Evolutionary conservation across 2,888 invertebrate species (phyloP), one percentile per base, ranked within the genome.

Genomic region (Heliconius charithonia): DNA sequence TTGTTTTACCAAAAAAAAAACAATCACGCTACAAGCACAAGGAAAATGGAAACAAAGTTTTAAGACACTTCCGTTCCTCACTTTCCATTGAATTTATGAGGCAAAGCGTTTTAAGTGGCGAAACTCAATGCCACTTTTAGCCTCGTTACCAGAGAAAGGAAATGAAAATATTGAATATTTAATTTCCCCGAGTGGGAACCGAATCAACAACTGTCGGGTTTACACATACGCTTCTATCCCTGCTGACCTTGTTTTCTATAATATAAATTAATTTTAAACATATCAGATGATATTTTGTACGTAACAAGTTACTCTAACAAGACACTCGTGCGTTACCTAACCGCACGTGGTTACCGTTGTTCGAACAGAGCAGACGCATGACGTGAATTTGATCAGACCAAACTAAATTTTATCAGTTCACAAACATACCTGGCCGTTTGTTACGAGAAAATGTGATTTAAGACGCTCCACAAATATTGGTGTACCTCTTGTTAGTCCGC

Each of bases 361-460:
- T 85, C 84, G 83, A 83, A 82, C 82, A 80, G n/a, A n/a, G 41
- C 16, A 85, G 81, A 85, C 75, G 84, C 93, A 92, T 92, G 94
- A 93, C 93, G 91, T 87, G 94, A 94, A 94, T 94, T 84, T 87
- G 86, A 92, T 90, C 88, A 88, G 85, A 83, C 82, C 86, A 90
- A 93, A 93, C 92, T 91, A 91, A 91, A 93, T 92, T 92, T 91
- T 89, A 92, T 91, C 89, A 87, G 86, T 87, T 87, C 83, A 86
- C 91, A 91, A 90, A 91, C 89, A 91, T 90, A 93, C 93, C 93
- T 93, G 92, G 83, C 88, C 89, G 88, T 89, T 92, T 90, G 93
- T 93, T 91, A 91, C 90, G 87, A 87, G 87, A 85, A 91, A 94
- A 95, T 94, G 90, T 91, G 91, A 94, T 94, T 94, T 93, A 92